Base-by-base conservation (phyloP, 2,888 invertebrate genomes). In the Phasia obesa region DNA sequence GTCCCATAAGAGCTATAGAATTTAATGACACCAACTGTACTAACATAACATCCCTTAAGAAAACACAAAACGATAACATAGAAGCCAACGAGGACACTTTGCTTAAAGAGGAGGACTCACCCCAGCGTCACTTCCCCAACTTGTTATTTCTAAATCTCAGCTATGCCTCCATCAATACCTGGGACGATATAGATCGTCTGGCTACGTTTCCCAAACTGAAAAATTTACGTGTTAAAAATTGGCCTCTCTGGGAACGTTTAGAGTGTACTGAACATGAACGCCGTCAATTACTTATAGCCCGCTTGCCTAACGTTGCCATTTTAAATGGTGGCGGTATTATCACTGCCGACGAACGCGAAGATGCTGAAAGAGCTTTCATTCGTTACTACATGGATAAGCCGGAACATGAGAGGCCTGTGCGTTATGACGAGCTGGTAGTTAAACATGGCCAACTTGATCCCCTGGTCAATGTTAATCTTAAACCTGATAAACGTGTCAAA, bases 331-430 rank as follows among this genome's bases (percentile, higher is more conserved):
- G 98, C 75, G 96, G 96, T 19, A 93, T 93, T 15, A 97, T 98
- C 86, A 94, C 95, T 42, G 93, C 93, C 0, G 96, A 96, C 86
- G 98, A 98, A 90, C 93, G 98, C 77, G 97, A 98, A 91, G 96
- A 97, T 88, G 96, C 98, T 15, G 98, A 98, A 90, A 93, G 98
- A 81, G 97, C 97, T 85, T 98, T 98, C 91, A 97, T 98, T 87
- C 93, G 98, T 79, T 95, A 97, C 90, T 98, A 96, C 90, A 96
- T 97, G 96, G 96, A 97, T 89, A 95, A 95, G 87, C 95, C 96
- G 0, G 96, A 96, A 91, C 94, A 95, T 75, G 96, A 96, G 87
- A 93, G 95, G 44, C 97, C 97, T 11, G 94, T 95, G 86, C 95
- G 91, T 17, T 91, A 90, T 91, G 96, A 96, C 89, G 97, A 98